These are phyloP conservation scores for Cheilosia urbana DNA, from an alignment of 2,888 invertebrate species.

Conservation along the genomic window DNA sequence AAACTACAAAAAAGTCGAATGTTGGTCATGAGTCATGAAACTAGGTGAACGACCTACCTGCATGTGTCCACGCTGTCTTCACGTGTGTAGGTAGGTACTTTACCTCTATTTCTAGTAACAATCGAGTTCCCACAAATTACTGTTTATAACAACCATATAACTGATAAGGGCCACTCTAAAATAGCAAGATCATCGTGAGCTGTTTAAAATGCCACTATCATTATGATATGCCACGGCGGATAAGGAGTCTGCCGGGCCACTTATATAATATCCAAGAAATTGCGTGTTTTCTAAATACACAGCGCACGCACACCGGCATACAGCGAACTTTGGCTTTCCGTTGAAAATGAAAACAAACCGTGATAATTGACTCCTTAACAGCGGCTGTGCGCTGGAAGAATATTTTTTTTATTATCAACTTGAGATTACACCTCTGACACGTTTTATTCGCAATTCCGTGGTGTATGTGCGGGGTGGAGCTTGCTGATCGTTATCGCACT, in stretches of 20 bases:
- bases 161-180: background rate
- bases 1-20: background rate
- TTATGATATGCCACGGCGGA: background rate
- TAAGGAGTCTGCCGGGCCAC: conserved; percentile 31
- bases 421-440: conserved; percentile 45
- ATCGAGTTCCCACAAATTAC: no score
- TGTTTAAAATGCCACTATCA: background rate
- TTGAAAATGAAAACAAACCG: conserved; percentile 40
- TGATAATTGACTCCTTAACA: conserved; percentile 16
- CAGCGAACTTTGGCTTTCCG: background rate
- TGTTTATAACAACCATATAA: background rate
- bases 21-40: conserved; percentile 20
- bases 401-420: conserved; percentile 11
- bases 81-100: no score
- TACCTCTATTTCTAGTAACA: no score
- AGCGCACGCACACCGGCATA: background rate
- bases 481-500: conserved; percentile 23
- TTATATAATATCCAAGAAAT: conserved; percentile 43
- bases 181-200: conserved; percentile 7
- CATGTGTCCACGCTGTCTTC: no score
- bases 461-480: background rate
- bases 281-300: conserved; percentile 32
- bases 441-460: background rate
- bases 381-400: background rate
- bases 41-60: conserved; percentile 16